These are phyloP conservation scores for Brotogeris chrysoptera DNA, from an alignment of 2,797 vertebrate genomes.

Conservation along the genomic window DNA sequence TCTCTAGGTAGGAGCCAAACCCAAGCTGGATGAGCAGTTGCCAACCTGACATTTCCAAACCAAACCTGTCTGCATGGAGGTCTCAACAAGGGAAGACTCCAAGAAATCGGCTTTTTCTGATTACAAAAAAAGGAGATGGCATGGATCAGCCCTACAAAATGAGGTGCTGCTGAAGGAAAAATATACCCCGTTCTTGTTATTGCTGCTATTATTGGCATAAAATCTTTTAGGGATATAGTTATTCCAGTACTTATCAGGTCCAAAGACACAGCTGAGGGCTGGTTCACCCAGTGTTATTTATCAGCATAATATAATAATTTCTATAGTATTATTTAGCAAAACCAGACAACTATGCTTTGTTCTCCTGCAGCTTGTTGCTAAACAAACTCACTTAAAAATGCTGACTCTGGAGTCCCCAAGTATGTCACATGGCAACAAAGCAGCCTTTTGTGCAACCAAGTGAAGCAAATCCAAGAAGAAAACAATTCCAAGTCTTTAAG, in stretches of 20 bases:
- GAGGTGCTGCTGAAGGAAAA: background rate
- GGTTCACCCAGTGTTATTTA: background rate
- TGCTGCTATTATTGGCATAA: background rate
- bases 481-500: slow-evolving; percentile 9
- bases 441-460: background rate
- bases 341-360: background rate
- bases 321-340: background rate
- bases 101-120: background rate
- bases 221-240: background rate
- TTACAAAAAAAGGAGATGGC: background rate
- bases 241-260: background rate
- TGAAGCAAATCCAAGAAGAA: slow-evolving; percentile 15
- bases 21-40: background rate
- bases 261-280: background rate
- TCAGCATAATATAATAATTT: background rate
- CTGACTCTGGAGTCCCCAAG: slow-evolving; percentile 12
- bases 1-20: background rate
- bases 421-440: background rate
- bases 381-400: slow-evolving; percentile 3
- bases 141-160: background rate
- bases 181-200: background rate
- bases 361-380: slow-evolving; percentile 5
- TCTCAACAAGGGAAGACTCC: background rate
- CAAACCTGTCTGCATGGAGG: background rate
- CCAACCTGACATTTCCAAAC: background rate